Evolutionary conservation across 37 sponge, comb jelly and placozoan species (phyloP).

Genomic region (Chondrilla cf. caribensis): DNA sequence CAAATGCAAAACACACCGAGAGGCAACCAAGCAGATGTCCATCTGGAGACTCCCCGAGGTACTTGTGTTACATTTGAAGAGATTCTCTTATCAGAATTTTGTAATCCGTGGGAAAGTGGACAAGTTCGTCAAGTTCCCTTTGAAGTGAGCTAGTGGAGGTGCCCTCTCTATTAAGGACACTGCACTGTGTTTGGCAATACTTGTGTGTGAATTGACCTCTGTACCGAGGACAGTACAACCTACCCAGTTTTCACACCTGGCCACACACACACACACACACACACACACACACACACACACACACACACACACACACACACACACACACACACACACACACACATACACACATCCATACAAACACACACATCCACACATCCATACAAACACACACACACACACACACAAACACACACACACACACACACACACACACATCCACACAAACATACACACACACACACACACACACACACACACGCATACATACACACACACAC

Average conservation of each 20-base stretch:
- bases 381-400: no score
- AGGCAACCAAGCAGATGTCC: conserved; percentile 92
- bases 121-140: conserved; percentile 70
- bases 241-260: neutral
- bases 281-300: no score
- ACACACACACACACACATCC: no score
- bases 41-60: conserved; percentile 81
- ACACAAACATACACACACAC: no score
- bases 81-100: conserved; percentile 67
- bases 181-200: conserved; percentile 23
- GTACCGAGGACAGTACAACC: no score
- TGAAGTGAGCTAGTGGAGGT: conserved; percentile 38
- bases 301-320: no score
- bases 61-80: conserved; percentile 89
- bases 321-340: no score
- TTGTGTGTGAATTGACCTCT: conserved; percentile 11
- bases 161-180: neutral
- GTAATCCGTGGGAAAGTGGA: conserved; percentile 68
- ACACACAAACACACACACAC: no score
- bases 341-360: no score
- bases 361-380: no score
- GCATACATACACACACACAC: no score
- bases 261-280: neutral
- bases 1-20: conserved; percentile 80
- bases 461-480: no score